These are phyloP conservation scores for Tapirus indicus DNA, from an alignment of 2,797 vertebrate genomes.

Conservation along the genomic window DNA sequence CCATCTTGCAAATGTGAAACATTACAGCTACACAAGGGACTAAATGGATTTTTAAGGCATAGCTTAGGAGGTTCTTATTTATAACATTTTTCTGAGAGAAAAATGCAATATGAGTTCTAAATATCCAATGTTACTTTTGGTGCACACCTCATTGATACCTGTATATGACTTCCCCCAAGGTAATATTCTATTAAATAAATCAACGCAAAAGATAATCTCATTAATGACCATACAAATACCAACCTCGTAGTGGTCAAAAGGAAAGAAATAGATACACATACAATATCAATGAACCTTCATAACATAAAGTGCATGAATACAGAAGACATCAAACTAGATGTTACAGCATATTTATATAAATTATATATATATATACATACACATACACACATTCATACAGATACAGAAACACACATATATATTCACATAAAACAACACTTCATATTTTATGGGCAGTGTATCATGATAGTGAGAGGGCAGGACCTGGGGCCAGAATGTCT, in stretches of 20 bases:
- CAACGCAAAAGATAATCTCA: not conserved
- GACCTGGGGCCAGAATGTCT: not conserved
- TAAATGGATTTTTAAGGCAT: not conserved
- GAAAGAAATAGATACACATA: not conserved
- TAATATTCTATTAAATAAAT: not conserved
- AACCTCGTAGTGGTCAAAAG: not conserved
- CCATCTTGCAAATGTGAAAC: not conserved
- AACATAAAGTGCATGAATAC: not conserved
- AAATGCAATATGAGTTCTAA: slow-evolving; percentile 7
- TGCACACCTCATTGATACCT: not conserved
- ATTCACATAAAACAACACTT: not conserved
- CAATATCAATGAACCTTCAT: not conserved
- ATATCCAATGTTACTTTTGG: not conserved
- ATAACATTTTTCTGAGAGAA: not conserved
- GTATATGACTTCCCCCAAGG: not conserved
- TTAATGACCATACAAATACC: not conserved
- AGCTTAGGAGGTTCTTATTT: not conserved
- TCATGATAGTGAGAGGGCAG: not conserved
- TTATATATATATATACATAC: not conserved
- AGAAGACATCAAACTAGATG: not conserved
- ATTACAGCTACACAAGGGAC: not conserved
- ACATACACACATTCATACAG: not conserved
- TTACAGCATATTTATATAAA: not conserved
- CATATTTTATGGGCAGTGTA: not conserved
- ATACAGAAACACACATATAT: not conserved